Evolutionary conservation across 2,888 invertebrate species (phyloP).

Genomic region (Dynastes maya): DNA sequence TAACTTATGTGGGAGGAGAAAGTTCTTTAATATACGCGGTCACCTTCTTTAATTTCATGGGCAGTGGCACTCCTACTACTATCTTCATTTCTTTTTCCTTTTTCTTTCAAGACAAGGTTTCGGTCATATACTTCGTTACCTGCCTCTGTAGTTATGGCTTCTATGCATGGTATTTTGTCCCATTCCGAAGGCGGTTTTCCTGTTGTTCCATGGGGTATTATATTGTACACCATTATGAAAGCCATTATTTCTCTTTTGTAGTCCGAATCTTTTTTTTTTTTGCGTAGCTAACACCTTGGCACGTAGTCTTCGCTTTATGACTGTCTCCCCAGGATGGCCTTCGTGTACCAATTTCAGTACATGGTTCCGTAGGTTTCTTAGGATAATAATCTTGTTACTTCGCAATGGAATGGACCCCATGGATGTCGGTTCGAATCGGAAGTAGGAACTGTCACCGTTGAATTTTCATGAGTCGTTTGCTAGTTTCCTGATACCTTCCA

Average conservation of each 20-base stretch:
- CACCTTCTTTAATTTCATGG: too few relatives aligned
- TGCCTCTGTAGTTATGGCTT: slow-evolving; percentile 55
- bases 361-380: background rate
- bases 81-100: too few relatives aligned
- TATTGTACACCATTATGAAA: too few relatives aligned
- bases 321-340: slow-evolving; percentile 58
- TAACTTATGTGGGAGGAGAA: too few relatives aligned
- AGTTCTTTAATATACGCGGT: too few relatives aligned
- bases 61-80: too few relatives aligned
- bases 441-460: slow-evolving; percentile 37
- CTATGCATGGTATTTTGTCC: slow-evolving; percentile 35
- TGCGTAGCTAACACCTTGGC: slow-evolving; percentile 50
- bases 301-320: slow-evolving; percentile 56
- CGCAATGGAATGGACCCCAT: slow-evolving; percentile 38
- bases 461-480: slow-evolving; percentile 43
- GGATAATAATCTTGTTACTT: slow-evolving; percentile 49
- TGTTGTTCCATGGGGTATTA: too few relatives aligned
- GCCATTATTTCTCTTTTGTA: too few relatives aligned
- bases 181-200: background rate
- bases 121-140: background rate
- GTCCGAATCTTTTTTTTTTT: background rate
- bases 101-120: too few relatives aligned
- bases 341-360: slow-evolving; percentile 56
- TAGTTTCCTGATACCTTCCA: slow-evolving; percentile 40
- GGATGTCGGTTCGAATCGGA: slow-evolving; percentile 36